phyloP scores from a whole-genome alignment of 92 coral and sea anemone genomes.

The Epizoanthus stellaris region DNA sequence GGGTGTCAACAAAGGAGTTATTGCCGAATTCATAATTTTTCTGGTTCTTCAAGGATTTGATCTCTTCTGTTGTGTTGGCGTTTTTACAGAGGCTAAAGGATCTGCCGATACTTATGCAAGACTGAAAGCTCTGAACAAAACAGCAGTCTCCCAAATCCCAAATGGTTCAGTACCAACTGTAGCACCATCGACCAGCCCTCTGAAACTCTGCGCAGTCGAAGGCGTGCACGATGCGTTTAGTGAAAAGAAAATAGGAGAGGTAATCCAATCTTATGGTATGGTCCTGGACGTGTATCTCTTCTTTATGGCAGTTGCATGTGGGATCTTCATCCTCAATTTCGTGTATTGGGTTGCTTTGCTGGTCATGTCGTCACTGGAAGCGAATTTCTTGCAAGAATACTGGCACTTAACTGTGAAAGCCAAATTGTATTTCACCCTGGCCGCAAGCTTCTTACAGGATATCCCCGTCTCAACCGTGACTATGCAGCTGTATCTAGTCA shows the following conservation, averaged over 20 bases:
- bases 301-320: conserved; percentile 73
- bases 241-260: conserved; percentile 63
- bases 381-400: conserved; percentile 86
- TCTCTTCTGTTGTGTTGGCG: conserved; percentile 68
- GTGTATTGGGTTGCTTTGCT: conserved; percentile 80
- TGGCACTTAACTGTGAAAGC: conserved; percentile 81
- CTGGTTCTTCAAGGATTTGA: conserved; percentile 91
- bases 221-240: conserved; percentile 57
- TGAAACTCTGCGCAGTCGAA: conserved; percentile 75
- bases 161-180: conserved; percentile 6
- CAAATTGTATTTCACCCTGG: conserved; percentile 75
- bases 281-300: conserved; percentile 71
- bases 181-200: conserved; percentile 60
- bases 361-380: conserved; percentile 70
- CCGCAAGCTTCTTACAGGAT: conserved; percentile 88
- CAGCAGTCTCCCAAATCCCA: neutral
- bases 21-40: conserved; percentile 85
- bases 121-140: conserved; percentile 46
- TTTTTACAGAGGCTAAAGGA: conserved; percentile 68
- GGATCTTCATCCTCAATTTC: conserved; percentile 82
- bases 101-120: conserved; percentile 62
- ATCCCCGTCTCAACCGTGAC: conserved; percentile 91
- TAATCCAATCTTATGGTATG: conserved; percentile 47
- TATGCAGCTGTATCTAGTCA: conserved; percentile 81
- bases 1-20: conserved; percentile 85